phyloP scores from a whole-genome alignment of 1,140 invertebrate species.

The Bombus huntii region DNA sequence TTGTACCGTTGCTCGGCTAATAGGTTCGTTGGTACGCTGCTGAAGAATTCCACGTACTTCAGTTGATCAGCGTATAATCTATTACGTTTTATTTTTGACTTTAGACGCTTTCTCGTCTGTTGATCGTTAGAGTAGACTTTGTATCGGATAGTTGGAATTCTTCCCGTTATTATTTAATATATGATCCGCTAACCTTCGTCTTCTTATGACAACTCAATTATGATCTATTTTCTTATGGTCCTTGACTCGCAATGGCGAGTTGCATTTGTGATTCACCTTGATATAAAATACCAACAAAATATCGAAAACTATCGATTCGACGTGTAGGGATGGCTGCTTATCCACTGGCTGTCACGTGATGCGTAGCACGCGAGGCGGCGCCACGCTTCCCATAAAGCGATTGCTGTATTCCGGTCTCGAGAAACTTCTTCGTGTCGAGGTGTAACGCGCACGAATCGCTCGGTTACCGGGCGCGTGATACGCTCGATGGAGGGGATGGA shows the following conservation, averaged over 20 bases:
- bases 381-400: not conserved
- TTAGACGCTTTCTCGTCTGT: not conserved
- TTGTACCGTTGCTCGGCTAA: not conserved
- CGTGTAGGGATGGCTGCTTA: too few relatives aligned
- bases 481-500: not conserved
- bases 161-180: too few relatives aligned
- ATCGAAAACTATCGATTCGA: too few relatives aligned
- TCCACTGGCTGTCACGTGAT: too few relatives aligned
- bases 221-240: too few relatives aligned
- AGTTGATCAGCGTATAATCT: too few relatives aligned
- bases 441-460: not conserved
- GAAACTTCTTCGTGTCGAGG: not conserved
- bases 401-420: not conserved
- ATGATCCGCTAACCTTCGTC: too few relatives aligned
- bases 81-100: not conserved
- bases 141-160: too few relatives aligned
- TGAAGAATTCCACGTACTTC: not conserved
- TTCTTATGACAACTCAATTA: too few relatives aligned
- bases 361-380: not conserved
- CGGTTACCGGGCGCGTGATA: not conserved
- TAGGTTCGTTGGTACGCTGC: not conserved
- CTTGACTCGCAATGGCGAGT: too few relatives aligned
- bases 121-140: not conserved
- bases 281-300: too few relatives aligned
- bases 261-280: rapidly evolving